Evolutionary conservation across 2,797 vertebrate species (phyloP).

Genomic region (Coluber constrictor): DNA sequence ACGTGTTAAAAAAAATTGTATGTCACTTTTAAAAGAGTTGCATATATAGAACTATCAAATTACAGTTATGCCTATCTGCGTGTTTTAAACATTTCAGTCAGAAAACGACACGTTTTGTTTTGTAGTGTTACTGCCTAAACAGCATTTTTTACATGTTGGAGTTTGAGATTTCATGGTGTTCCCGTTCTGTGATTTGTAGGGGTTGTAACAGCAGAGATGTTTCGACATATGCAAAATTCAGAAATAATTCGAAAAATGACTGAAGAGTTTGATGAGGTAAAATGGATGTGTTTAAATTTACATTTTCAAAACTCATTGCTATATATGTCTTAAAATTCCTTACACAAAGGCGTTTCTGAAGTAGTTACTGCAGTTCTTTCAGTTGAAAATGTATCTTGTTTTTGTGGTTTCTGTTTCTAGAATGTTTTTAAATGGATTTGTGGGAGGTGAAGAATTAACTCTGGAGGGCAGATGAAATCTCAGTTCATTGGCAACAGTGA

Average conservation of each 20-base stretch:
- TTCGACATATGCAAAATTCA: constrained; percentile 98
- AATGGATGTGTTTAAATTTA: neutral
- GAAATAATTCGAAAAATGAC: constrained; percentile 99
- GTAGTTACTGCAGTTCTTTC: neutral
- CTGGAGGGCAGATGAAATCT: neutral
- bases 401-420: neutral
- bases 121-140: neutral
- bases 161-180: constrained; percentile 16
- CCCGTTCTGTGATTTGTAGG: constrained; percentile 73
- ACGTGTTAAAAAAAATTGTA: neutral
- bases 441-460: neutral
- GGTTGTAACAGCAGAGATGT: constrained; percentile 97
- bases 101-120: neutral
- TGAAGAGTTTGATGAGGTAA: constrained; percentile 99
- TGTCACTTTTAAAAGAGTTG: neutral
- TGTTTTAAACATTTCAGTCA: neutral
- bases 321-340: neutral
- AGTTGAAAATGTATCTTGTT: neutral
- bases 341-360: neutral
- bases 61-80: neutral
- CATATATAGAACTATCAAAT: neutral
- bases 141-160: neutral
- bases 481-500: neutral
- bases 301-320: neutral
- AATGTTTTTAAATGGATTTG: neutral